Evolutionary conservation across 2,888 invertebrate species (phyloP), one percentile per base, ranked within the genome.

Genomic region (Drosophila siamana): DNA sequence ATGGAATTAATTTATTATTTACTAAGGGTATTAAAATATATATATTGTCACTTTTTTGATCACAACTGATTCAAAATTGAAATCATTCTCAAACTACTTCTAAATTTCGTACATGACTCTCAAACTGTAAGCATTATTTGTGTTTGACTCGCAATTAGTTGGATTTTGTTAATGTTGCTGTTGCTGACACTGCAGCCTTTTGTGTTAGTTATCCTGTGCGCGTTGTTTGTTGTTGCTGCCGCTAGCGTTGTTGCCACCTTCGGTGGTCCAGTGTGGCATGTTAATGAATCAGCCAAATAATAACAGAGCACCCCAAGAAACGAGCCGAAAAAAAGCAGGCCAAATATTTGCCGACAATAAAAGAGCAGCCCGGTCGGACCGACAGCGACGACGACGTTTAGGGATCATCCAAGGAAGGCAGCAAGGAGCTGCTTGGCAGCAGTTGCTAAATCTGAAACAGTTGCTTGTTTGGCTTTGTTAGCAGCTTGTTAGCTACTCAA

Each of bases 281-380:
- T 84, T 88, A 88, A 88, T 88, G 88, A 88, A 88, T 88, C 88
- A 88, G 76, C 70, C 82, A 86, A 88, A 88, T 82, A 88, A 78
- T 78, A 85, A 81, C 67, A 72, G 61, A 60, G 73, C 66, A 69
- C 38, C 68, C 24, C 33, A 22, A 74, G 67, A 72, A 77, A 78
- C 68, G 63, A 80, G 67, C 86, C 82, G 79, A 82, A 55, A 40
- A n/a, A 44, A 63, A 55, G 52, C 50, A 48, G 66, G 55, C 61
- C 79, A 84, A 87, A 81, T 84, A 87, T 87, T 87, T 82, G 85
- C 70, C 67, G 66, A 64, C 82, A 57, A 72, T 78, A 73, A 84
- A 81, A 75, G 86, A 85, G 82, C 82, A 61, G 44, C 66, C 67
- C 52, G 33, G 44, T 62, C 67, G 47, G 33, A 41, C 59, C 26